Evolutionary conservation across 2,797 vertebrate species (phyloP).

Genomic region (Sebastes umbrosus): DNA sequence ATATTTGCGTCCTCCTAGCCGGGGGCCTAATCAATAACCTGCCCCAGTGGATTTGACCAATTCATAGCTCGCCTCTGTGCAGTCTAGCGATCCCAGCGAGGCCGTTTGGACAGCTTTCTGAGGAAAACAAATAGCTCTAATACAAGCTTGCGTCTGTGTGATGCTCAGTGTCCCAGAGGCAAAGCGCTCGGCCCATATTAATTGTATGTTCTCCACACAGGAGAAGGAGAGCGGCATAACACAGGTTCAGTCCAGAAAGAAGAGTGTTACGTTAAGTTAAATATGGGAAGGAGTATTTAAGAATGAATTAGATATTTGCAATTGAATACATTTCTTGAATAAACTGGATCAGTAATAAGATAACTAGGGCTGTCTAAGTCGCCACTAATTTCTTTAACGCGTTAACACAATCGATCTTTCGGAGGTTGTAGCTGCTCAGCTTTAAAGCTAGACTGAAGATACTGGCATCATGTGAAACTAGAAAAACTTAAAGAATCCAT

Average conservation of each 20-base stretch:
- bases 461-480: too few relatives aligned
- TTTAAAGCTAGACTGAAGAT: too few relatives aligned
- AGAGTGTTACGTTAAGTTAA: not conserved
- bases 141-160: conserved; percentile 76
- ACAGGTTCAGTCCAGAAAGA: conserved; percentile 8
- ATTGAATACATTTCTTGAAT: not conserved
- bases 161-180: conserved; percentile 78
- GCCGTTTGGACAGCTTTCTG: conserved; percentile 76
- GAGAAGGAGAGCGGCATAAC: conserved; percentile 26
- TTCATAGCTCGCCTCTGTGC: conserved; percentile 76
- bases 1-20: conserved; percentile 71
- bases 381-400: too few relatives aligned
- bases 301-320: not conserved
- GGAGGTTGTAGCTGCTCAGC: too few relatives aligned
- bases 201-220: conserved; percentile 60
- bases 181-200: conserved; percentile 66
- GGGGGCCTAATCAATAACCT: conserved; percentile 76
- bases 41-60: conserved; percentile 71
- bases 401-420: too few relatives aligned
- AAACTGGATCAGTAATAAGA: not conserved
- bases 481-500: too few relatives aligned
- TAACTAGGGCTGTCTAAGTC: too few relatives aligned
- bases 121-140: conserved; percentile 86
- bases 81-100: conserved; percentile 51
- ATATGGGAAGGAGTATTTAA: not conserved